Evolutionary conservation across 2,113 vertebrate species (phyloP).

Genomic region (Centrocercus urophasianus): DNA sequence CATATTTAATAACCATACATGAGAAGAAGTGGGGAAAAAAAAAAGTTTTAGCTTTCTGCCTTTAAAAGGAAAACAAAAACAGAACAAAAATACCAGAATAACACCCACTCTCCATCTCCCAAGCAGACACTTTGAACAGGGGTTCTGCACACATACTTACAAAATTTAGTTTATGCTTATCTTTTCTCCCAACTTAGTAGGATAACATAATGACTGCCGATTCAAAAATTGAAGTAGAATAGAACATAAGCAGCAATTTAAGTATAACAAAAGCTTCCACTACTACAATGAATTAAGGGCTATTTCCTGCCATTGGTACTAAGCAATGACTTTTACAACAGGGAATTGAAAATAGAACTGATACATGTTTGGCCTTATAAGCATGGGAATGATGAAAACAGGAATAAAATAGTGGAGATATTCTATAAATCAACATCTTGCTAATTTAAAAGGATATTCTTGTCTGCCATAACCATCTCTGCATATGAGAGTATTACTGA

Average conservation of each 20-base stretch:
- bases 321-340: neutral
- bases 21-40: neutral
- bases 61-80: neutral
- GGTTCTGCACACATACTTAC: neutral
- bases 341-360: neutral
- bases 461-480: neutral
- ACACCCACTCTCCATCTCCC: neutral
- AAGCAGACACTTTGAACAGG: neutral
- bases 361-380: neutral
- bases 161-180: no score
- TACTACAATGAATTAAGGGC: no score
- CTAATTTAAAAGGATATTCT: neutral
- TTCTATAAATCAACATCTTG: neutral
- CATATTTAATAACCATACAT: neutral
- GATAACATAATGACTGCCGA: no score
- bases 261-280: no score
- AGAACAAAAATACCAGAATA: neutral
- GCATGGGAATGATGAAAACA: neutral
- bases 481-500: neutral
- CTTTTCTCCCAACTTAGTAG: no score
- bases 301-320: neutral
- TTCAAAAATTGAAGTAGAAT: no score
- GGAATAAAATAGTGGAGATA: neutral
- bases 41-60: neutral
- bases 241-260: no score